Percentiles rank a stretch among this genome's conserved stretches.
These are phyloP conservation scores for Nycticebus coucang DNA, from an alignment of 2,113 vertebrate species.

Conservation along the genomic window DNA sequence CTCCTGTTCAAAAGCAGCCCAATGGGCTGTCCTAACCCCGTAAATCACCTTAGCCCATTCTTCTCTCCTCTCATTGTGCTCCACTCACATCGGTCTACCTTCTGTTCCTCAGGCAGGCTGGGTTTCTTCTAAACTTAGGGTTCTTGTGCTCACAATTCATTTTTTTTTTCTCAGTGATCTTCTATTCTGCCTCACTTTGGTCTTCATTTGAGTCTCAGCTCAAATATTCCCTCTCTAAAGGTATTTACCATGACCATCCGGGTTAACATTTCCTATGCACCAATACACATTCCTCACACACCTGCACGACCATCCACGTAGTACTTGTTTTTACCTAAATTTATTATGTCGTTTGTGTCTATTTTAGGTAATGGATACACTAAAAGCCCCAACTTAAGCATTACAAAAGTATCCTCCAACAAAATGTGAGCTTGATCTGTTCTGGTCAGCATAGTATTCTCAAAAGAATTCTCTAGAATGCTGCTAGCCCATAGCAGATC, in stretches of 20 bases:
- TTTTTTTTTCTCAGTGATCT: not conserved
- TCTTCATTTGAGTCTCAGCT: not conserved
- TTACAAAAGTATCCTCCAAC: not conserved
- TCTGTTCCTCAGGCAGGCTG: not conserved
- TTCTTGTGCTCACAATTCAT: not conserved
- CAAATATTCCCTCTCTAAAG: not conserved
- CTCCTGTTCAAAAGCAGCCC: not conserved
- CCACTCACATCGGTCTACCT: rapidly evolving
- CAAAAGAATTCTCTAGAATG: not conserved
- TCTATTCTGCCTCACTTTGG: not conserved
- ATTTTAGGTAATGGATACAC: not conserved
- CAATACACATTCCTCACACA: not conserved
- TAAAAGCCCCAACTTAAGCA: too few species aligned
- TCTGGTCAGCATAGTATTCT: not conserved
- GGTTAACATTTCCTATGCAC: rapidly evolving
- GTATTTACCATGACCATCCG: rapidly evolving
- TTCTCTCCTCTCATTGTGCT: rapidly evolving
- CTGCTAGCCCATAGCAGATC: not conserved
- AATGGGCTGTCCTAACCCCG: rapidly evolving
- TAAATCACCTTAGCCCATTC: rapidly evolving
- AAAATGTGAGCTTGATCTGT: not conserved
- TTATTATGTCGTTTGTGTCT: not conserved
- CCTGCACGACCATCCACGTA: rapidly evolving
- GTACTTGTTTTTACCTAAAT: not conserved
- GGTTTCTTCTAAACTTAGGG: not conserved